phyloP scores from a whole-genome alignment of 2,797 vertebrate genomes.

The Margarornis squamiger region DNA sequence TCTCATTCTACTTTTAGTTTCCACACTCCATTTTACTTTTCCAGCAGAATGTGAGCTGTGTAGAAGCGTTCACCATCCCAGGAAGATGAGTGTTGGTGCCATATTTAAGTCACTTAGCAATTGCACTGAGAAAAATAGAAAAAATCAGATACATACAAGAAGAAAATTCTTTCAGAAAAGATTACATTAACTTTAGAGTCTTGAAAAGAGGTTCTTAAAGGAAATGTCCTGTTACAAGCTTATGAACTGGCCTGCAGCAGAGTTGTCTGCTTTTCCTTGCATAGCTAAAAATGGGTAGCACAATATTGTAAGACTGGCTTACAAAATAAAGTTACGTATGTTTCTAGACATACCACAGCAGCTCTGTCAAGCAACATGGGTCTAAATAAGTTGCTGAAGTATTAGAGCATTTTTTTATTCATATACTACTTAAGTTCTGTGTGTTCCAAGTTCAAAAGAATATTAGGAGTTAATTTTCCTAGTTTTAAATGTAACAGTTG shows the following conservation, averaged over 20 bases:
- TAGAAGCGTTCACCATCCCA: slow-evolving; percentile 3
- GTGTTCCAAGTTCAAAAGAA: slow-evolving; percentile 71
- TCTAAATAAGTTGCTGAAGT: slow-evolving; percentile 70
- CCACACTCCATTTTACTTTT: slow-evolving; percentile 56
- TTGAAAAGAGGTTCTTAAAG: slow-evolving; percentile 23
- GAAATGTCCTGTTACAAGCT: slow-evolving; percentile 24
- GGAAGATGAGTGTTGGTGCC: slow-evolving; percentile 30
- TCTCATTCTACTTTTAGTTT: slow-evolving; percentile 62
- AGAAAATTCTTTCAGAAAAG: not conserved
- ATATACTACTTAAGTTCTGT: slow-evolving; percentile 67
- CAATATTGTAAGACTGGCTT: slow-evolving; percentile 64
- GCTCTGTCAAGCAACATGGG: slow-evolving; percentile 56
- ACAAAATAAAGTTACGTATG: slow-evolving; percentile 41
- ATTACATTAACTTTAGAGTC: not conserved
- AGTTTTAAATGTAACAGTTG: slow-evolving; percentile 72
- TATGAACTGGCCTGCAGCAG: slow-evolving; percentile 57
- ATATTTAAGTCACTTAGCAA: slow-evolving; percentile 28
- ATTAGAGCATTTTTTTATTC: slow-evolving; percentile 70
- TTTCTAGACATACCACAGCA: slow-evolving; percentile 49
- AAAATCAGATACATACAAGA: not conserved
- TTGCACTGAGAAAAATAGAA: not conserved
- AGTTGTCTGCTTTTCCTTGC: slow-evolving; percentile 63
- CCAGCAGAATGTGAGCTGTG: slow-evolving; percentile 58
- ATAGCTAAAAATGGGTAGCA: slow-evolving; percentile 66
- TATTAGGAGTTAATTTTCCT: slow-evolving; percentile 65